These are phyloP conservation scores for Numenius phaeopus DNA, from an alignment of 2,797 vertebrate genomes.

Conservation along the genomic window DNA sequence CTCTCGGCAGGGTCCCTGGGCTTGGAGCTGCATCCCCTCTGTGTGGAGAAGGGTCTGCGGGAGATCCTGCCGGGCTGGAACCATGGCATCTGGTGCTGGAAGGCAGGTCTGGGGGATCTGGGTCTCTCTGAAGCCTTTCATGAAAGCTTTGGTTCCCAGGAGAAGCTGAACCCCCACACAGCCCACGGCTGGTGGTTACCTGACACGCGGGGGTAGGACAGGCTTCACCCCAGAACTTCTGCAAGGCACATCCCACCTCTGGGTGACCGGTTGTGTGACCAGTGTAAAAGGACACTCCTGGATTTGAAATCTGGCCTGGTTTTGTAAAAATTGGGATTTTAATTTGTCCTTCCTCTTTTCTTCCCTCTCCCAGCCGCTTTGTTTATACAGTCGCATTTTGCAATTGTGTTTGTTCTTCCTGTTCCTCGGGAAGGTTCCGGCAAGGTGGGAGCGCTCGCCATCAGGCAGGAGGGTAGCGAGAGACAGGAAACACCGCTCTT, in stretches of 20 bases:
- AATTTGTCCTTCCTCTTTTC: neutral
- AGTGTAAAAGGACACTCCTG: neutral
- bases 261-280: neutral
- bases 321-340: neutral
- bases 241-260: neutral
- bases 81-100: neutral
- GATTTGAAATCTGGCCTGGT: neutral
- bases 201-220: accelerated
- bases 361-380: neutral
- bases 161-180: accelerated
- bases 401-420: neutral
- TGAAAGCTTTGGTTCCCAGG: neutral
- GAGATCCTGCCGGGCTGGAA: neutral
- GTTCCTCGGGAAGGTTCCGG: neutral
- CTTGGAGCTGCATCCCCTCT: neutral
- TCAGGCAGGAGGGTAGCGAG: neutral
- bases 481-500: neutral
- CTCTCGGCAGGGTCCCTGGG: accelerated
- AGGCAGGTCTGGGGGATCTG: neutral
- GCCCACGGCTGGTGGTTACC: neutral
- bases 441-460: neutral
- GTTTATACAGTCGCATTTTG: neutral
- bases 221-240: accelerated
- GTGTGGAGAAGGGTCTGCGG: neutral
- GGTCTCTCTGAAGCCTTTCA: neutral